Percentiles rank a stretch among this genome's conserved stretches.
phyloP scores from a whole-genome alignment of 2,113 vertebrate species.

The Diadophis punctatus region DNA sequence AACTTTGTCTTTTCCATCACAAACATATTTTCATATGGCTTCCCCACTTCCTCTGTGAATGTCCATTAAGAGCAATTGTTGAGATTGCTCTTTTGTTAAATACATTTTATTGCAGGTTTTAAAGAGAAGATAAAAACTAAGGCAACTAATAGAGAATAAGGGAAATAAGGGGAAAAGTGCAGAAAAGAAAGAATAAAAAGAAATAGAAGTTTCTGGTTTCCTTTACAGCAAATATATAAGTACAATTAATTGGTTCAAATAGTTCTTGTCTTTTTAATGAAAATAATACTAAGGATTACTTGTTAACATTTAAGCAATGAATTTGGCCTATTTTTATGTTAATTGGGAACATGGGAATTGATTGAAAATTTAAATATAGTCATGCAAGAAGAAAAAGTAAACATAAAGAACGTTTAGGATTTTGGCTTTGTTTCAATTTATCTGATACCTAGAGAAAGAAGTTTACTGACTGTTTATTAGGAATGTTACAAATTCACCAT shows the following conservation, averaged over 20 bases:
- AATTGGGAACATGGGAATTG: conserved; percentile 40
- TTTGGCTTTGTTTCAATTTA: conserved; percentile 37
- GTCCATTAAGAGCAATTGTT: neutral
- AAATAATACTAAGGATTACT: conserved; percentile 36
- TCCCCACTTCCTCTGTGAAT: neutral
- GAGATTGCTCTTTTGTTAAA: neutral
- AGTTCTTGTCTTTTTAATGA: conserved; percentile 23
- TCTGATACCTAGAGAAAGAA: conserved; percentile 32
- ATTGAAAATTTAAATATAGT: conserved; percentile 23
- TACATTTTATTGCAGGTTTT: neutral
- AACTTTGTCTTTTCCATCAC: neutral
- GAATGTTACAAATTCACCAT: neutral
- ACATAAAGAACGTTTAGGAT: conserved; percentile 26
- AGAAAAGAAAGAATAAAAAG: neutral
- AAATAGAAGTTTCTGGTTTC: neutral
- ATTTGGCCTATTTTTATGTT: conserved; percentile 27
- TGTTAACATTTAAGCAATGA: neutral
- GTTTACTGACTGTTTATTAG: neutral
- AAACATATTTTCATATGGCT: neutral
- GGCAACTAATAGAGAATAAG: neutral
- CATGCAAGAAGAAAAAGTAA: conserved; percentile 26
- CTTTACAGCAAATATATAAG: neutral
- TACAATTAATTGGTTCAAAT: neutral
- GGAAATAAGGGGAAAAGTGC: neutral
- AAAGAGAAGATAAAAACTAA: neutral